Percentiles rank a stretch among this genome's conserved stretches.
Evolutionary conservation across 2,113 vertebrate species (phyloP).

Genomic region (rat (Rattus norvegicus)): DNA sequence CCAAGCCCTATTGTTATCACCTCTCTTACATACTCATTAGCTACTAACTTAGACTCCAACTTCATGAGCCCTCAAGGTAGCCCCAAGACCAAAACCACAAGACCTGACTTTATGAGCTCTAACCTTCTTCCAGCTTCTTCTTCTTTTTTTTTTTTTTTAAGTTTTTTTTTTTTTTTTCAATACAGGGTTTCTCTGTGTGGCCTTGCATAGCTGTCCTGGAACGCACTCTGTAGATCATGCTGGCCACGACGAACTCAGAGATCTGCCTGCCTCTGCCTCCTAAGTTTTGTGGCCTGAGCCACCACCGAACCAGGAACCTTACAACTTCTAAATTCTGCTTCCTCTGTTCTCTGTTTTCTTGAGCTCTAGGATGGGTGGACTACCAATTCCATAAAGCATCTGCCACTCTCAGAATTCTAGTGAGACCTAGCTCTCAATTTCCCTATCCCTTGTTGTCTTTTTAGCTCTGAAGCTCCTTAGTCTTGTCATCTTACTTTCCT

Average conservation of each 20-base stretch:
- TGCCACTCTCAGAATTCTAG: constrained; percentile 41
- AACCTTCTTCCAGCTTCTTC: no score
- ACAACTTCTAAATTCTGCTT: background rate
- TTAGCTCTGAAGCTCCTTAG: background rate
- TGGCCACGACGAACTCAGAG: background rate
- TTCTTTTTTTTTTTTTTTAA: no score
- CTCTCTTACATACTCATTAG: background rate
- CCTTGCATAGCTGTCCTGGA: background rate
- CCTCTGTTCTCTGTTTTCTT: background rate
- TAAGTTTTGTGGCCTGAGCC: background rate
- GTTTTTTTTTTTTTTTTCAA: no score
- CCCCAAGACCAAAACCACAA: constrained; percentile 30
- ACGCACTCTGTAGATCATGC: background rate
- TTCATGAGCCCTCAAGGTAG: background rate
- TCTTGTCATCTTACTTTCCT: background rate
- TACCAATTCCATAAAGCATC: background rate
- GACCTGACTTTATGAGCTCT: background rate
- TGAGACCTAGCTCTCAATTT: background rate
- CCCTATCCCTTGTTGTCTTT: constrained; percentile 15
- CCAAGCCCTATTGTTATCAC: background rate
- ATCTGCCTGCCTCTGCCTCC: background rate
- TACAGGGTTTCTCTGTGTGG: background rate
- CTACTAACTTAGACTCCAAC: constrained; percentile 1
- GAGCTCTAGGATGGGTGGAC: background rate
- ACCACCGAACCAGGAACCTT: background rate